Evolutionary conservation across 2,113 vertebrate genomes (phyloP).

Genomic region (Poeciliopsis retropinna): DNA sequence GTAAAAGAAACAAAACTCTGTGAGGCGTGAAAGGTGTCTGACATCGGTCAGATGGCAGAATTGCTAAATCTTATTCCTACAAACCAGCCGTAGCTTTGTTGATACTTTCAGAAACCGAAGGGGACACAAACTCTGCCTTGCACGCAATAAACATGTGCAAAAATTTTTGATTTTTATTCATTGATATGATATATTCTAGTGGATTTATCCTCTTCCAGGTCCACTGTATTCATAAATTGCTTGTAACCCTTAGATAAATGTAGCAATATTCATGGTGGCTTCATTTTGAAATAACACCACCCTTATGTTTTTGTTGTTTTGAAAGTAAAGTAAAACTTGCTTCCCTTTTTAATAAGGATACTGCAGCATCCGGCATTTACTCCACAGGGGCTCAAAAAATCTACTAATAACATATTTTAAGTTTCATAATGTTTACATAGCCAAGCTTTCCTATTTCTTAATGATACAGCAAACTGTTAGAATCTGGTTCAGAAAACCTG

Average conservation of each 20-base stretch:
- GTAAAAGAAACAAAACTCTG: slow-evolving; percentile 19
- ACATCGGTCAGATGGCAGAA: slow-evolving; percentile 36
- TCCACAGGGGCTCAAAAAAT: not conserved
- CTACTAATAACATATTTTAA: not conserved
- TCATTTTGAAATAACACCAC: not conserved
- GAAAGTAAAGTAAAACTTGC: not conserved
- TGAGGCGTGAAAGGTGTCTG: slow-evolving; percentile 24
- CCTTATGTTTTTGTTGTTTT: not conserved
- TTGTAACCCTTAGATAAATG: not conserved
- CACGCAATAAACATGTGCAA: not conserved
- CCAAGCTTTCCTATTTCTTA: not conserved
- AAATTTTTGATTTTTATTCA: not conserved
- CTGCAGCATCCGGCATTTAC: not conserved
- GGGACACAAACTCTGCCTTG: not conserved
- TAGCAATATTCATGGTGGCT: not conserved
- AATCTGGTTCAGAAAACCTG: not conserved
- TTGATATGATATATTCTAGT: not conserved
- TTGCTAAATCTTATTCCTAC: slow-evolving; percentile 38
- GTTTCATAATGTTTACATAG: not conserved
- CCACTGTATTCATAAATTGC: not conserved
- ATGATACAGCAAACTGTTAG: not conserved
- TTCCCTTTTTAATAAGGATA: not conserved
- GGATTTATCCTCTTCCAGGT: not conserved
- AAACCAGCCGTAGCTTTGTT: slow-evolving; percentile 10
- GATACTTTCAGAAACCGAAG: not conserved